A percentile compares a stretch with the other conserved stretches of the same genome.
Conservation (phyloP, 1,140 invertebrate genomes). For the Drosophila watanabei region DNA sequence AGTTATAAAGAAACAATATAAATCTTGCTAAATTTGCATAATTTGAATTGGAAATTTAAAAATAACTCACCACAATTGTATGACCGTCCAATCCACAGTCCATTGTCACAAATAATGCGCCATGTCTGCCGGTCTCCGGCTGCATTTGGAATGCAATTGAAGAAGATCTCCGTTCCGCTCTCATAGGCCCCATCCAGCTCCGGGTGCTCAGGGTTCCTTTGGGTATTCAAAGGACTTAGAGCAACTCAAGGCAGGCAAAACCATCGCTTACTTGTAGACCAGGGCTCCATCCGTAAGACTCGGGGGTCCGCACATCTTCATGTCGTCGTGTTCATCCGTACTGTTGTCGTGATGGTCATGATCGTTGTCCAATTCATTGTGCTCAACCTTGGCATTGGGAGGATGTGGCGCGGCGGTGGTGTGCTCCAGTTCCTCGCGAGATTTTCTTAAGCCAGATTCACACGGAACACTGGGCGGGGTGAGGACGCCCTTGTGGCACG, state of each 20-base stretch:
- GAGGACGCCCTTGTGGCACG: slow-evolving; percentile 90
- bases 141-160: slow-evolving; percentile 92
- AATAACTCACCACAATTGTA: slow-evolving; percentile 89
- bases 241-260: not conserved
- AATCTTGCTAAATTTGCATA: not conserved
- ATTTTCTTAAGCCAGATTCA: slow-evolving; percentile 73
- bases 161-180: slow-evolving; percentile 92
- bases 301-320: slow-evolving; percentile 79
- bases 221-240: not conserved
- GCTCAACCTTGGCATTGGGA: slow-evolving; percentile 36
- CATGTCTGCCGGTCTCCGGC: slow-evolving; percentile 93
- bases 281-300: slow-evolving; percentile 74
- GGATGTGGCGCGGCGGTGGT: slow-evolving; percentile 41
- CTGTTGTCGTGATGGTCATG: slow-evolving; percentile 63
- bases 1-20: not conserved
- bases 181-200: slow-evolving; percentile 88
- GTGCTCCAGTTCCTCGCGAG: slow-evolving; percentile 75
- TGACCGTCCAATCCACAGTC: slow-evolving; percentile 92
- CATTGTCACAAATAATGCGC: slow-evolving; percentile 93
- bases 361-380: slow-evolving; percentile 86
- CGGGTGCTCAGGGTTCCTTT: slow-evolving; percentile 70
- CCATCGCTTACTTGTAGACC: slow-evolving; percentile 75
- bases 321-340: slow-evolving; percentile 78
- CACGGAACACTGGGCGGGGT: slow-evolving; percentile 88
- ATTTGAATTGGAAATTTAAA: not conserved